Conservation (phyloP, 2,888 invertebrate genomes). For the Mycalesis mineus region DNA sequence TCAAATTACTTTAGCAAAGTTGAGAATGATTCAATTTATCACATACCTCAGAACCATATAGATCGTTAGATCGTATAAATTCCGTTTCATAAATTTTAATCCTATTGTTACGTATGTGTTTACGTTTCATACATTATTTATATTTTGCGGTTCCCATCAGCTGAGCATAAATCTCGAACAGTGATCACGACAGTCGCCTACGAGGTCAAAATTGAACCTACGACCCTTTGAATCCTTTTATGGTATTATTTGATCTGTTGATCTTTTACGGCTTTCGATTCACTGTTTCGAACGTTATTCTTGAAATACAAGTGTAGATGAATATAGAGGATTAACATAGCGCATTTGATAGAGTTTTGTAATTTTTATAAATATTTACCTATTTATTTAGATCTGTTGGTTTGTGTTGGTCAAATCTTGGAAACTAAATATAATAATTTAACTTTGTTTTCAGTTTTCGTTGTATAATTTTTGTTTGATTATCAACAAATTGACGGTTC, state of each 20-base stretch:
- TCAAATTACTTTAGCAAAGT: too few relatives aligned
- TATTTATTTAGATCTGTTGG: too few relatives aligned
- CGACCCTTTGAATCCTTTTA: conserved; percentile 3
- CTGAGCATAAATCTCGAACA: conserved; percentile 6
- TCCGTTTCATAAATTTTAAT: neutral
- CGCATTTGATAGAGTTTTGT: too few relatives aligned
- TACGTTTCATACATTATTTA: conserved; percentile 2
- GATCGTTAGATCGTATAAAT: neutral
- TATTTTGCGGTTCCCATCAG: conserved; percentile 8
- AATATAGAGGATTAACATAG: too few relatives aligned
- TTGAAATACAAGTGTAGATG: neutral
- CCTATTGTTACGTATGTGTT: neutral
- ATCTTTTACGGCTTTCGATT: conserved; percentile 1
- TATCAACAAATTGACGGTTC: too few relatives aligned
- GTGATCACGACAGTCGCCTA: conserved; percentile 9
- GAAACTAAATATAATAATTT: too few relatives aligned
- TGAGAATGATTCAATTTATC: too few relatives aligned
- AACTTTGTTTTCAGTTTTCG: too few relatives aligned
- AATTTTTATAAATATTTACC: too few relatives aligned
- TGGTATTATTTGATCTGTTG: conserved; percentile 9
- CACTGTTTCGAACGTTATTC: neutral
- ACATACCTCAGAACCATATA: too few relatives aligned
- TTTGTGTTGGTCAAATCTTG: too few relatives aligned
- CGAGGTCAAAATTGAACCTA: conserved; percentile 7
- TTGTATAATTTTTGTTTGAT: too few relatives aligned